Conservation (phyloP, 2,888 invertebrate species). For the Criorhina ranunculi region DNA sequence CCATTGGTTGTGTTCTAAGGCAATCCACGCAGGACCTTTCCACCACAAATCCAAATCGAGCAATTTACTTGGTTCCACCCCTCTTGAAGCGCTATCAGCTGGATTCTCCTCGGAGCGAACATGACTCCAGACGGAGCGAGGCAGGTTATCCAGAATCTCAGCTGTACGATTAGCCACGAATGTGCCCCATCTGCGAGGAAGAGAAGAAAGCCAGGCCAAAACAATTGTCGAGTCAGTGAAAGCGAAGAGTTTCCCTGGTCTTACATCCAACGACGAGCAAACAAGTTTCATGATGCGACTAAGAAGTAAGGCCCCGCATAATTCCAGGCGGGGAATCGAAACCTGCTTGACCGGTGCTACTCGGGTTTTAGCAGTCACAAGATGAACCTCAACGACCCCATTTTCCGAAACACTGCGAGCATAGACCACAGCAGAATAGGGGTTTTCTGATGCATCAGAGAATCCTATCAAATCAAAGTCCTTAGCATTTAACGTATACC, state of each 20-base stretch:
- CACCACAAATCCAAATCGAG: constrained; percentile 73
- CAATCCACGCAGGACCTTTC: constrained; percentile 74
- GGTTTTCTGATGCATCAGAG: too few relatives aligned
- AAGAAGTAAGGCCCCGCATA: constrained; percentile 62
- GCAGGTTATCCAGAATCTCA: constrained; percentile 59
- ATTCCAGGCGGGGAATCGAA: constrained; percentile 64
- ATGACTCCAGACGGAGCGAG: constrained; percentile 65
- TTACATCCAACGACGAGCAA: neutral
- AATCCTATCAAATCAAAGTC: constrained; percentile 25
- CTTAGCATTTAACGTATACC: neutral
- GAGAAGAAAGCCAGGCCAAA: too few relatives aligned
- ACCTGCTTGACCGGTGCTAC: constrained; percentile 59
- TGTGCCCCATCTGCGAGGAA: constrained; percentile 77
- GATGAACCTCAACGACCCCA: neutral
- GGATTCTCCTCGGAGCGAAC: constrained; percentile 72
- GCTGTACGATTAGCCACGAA: constrained; percentile 77
- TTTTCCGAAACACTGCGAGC: constrained; percentile 1
- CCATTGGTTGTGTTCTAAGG: neutral
- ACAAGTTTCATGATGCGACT: constrained; percentile 24
- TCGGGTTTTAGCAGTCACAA: constrained; percentile 51
- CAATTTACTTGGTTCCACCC: constrained; percentile 59
- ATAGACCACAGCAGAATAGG: constrained; percentile 42
- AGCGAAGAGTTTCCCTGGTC: constrained; percentile 33
- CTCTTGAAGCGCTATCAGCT: constrained; percentile 76
- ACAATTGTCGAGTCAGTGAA: constrained; percentile 68